Evolutionary conservation across 2,113 vertebrate species (phyloP).

Genomic region (Crotalus horridus): DNA sequence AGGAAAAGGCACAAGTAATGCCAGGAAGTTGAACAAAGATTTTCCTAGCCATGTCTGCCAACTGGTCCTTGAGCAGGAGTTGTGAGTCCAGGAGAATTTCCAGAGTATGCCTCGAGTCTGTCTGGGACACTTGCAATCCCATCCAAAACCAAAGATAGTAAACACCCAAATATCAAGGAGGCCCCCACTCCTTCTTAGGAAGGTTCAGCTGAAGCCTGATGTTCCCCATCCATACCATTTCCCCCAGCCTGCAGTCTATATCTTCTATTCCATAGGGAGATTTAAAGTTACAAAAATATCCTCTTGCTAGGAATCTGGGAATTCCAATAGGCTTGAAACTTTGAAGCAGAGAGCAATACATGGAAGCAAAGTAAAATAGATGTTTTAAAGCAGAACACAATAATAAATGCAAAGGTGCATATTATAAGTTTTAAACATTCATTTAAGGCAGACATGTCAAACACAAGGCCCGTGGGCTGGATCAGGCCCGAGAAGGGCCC

Average conservation of each 20-base stretch:
- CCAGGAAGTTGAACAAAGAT: background rate
- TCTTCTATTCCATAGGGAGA: no score
- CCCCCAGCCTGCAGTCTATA: no score
- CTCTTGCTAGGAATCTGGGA: no score
- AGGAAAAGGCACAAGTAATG: no score
- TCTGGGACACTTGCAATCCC: no score
- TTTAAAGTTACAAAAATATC: no score
- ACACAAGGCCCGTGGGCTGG: no score
- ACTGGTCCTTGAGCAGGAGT: background rate
- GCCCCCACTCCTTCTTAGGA: background rate
- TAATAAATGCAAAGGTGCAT: background rate
- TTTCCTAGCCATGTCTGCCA: background rate
- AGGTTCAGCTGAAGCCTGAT: background rate
- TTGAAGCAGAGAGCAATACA: background rate
- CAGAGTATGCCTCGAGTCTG: background rate
- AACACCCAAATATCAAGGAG: background rate
- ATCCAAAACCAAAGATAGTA: background rate
- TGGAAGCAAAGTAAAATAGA: background rate
- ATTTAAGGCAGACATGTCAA: no score
- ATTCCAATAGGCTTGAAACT: no score
- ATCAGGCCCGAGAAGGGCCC: no score
- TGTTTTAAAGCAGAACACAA: background rate
- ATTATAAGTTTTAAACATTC: no score
- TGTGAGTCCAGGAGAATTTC: background rate
- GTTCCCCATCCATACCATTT: background rate